A percentile compares a stretch with the other conserved stretches of the same genome.
phyloP scores from a whole-genome alignment of 2,888 invertebrate genomes.

The Therioaphis trifolii region DNA sequence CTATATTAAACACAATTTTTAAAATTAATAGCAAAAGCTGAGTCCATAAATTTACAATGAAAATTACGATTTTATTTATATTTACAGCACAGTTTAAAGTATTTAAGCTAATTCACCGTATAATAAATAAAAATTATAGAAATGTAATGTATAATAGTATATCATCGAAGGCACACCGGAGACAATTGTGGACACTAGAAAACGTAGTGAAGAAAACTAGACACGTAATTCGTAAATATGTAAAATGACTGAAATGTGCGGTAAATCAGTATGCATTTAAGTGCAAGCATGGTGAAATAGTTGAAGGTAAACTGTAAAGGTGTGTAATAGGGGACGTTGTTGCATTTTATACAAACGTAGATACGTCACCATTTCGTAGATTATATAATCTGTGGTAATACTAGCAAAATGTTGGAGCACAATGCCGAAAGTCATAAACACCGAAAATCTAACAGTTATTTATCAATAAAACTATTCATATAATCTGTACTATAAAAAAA shows the following conservation, averaged over 20 bases:
- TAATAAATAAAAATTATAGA: slow-evolving; percentile 2
- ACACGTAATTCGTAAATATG: too few species aligned
- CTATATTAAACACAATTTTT: neutral
- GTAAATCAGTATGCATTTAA: neutral
- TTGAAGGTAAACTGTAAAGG: neutral
- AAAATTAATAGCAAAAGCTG: neutral
- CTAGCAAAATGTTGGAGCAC: slow-evolving; percentile 1
- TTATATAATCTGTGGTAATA: too few species aligned
- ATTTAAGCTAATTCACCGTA: too few species aligned
- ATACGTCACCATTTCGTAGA: slow-evolving; percentile 2
- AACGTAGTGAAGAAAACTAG: too few species aligned
- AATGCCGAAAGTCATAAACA: neutral
- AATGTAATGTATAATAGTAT: neutral
- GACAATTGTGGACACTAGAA: neutral
- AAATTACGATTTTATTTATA: too few species aligned
- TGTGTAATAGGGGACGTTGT: slow-evolving; percentile 6
- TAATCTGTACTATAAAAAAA: too few species aligned
- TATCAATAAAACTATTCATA: too few species aligned
- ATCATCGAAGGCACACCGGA: neutral
- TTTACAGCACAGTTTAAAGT: too few species aligned
- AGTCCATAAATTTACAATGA: neutral
- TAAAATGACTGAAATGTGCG: neutral
- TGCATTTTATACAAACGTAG: neutral
- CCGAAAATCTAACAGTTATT: neutral
- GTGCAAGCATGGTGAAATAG: slow-evolving; percentile 10